Conservation (phyloP, 2,797 vertebrate species). For the Leuciscus waleckii region DNA sequence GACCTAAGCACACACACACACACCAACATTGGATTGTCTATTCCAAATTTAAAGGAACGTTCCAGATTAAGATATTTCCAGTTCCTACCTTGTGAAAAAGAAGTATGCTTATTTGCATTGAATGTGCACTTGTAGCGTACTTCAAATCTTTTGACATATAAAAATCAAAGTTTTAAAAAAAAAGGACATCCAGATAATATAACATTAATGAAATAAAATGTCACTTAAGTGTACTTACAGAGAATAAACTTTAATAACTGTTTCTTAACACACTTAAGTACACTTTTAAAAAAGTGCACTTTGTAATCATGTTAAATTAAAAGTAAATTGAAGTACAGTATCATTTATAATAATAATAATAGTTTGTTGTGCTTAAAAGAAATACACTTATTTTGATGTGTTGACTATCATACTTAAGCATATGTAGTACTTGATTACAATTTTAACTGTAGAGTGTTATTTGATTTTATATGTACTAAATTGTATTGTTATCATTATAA, state of each 20-base stretch:
- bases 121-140: background rate
- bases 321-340: background rate
- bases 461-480: background rate
- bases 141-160: too few relatives aligned
- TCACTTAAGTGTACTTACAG: background rate
- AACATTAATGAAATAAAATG: too few relatives aligned
- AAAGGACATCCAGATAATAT: too few relatives aligned
- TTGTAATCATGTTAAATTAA: background rate
- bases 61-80: background rate
- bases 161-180: too few relatives aligned
- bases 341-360: background rate
- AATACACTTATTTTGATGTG: too few relatives aligned
- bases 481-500: background rate
- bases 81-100: background rate
- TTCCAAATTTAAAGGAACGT: background rate
- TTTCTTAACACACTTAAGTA: background rate
- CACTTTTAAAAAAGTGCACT: background rate
- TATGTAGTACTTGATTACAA: background rate
- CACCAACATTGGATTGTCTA: background rate
- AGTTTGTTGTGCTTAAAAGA: too few relatives aligned
- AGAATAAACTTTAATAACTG: background rate
- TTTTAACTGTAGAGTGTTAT: background rate
- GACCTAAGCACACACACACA: constrained; percentile 77
- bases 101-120: background rate
- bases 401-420: background rate